Evolutionary conservation across 2,888 invertebrate genomes (phyloP).

Genomic region (Cheilosia variabilis): DNA sequence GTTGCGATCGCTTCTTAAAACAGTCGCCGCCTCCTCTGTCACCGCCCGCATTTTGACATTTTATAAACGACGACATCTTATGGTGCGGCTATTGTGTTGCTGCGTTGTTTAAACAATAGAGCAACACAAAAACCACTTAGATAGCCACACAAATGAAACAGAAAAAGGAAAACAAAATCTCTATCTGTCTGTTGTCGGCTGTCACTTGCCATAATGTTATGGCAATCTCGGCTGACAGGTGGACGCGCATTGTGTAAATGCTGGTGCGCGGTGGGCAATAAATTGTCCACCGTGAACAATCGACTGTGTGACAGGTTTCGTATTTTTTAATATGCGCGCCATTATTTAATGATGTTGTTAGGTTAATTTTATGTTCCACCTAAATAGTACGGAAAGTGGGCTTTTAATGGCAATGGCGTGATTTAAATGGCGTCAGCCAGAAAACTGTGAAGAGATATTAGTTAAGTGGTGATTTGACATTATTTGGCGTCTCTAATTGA

Average conservation of each 20-base stretch:
- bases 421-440: slow-evolving; percentile 71
- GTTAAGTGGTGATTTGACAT: slow-evolving; percentile 70
- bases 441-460: slow-evolving; percentile 61
- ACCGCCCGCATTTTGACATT: slow-evolving; percentile 24
- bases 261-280: slow-evolving; percentile 41
- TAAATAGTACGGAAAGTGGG: slow-evolving; percentile 64
- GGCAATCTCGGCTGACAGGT: slow-evolving; percentile 64
- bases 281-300: slow-evolving; percentile 68
- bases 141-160: neutral
- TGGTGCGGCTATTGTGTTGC: slow-evolving; percentile 16
- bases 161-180: slow-evolving; percentile 9
- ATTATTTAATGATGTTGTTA: slow-evolving; percentile 74
- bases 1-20: slow-evolving; percentile 20
- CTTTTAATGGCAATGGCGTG: slow-evolving; percentile 68
- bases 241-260: slow-evolving; percentile 65
- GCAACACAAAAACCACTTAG: slow-evolving; percentile 30
- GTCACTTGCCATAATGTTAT: slow-evolving; percentile 68
- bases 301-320: slow-evolving; percentile 67
- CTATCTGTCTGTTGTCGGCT: slow-evolving; percentile 52
- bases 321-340: slow-evolving; percentile 69
- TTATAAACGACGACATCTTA: slow-evolving; percentile 29
- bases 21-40: slow-evolving; percentile 1
- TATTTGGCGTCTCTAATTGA: slow-evolving; percentile 70
- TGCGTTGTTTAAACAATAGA: slow-evolving; percentile 23
- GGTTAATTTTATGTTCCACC: slow-evolving; percentile 73